Conservation (phyloP, 53 echinoderm and acorn worm species). For the Antedon mediterranea region DNA sequence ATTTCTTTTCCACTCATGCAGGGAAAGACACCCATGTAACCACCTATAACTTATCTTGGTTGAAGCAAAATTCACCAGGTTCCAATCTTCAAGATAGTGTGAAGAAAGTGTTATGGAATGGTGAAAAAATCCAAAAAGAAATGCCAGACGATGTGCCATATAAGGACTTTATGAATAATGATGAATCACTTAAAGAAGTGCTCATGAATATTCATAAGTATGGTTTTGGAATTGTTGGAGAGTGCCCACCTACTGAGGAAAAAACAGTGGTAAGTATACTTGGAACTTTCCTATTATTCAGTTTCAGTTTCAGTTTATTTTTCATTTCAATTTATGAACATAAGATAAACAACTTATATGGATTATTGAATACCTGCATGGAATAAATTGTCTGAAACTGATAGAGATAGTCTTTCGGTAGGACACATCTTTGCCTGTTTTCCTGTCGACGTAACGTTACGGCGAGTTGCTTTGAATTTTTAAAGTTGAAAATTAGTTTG, state of each 20-base stretch:
- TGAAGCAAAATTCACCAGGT: conserved; percentile 31
- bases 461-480: too few relatives aligned
- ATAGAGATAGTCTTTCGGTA: too few relatives aligned
- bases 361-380: too few relatives aligned
- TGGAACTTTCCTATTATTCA: too few relatives aligned
- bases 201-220: conserved; percentile 39
- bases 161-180: conserved; percentile 20
- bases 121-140: conserved; percentile 2
- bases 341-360: too few relatives aligned
- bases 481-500: too few relatives aligned
- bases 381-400: too few relatives aligned
- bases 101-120: conserved; percentile 30
- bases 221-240: conserved; percentile 47
- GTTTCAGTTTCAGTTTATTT: too few relatives aligned
- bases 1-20: conserved; percentile 4
- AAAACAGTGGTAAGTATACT: conserved; percentile 33
- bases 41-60: conserved; percentile 33
- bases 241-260: conserved; percentile 14
- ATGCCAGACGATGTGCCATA: conserved; percentile 26
- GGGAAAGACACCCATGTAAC: conserved; percentile 52
- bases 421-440: too few relatives aligned
- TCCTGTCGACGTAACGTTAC: too few relatives aligned
- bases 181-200: conserved; percentile 15
- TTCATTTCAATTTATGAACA: too few relatives aligned
- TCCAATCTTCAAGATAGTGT: not conserved